Evolutionary conservation across 1,140 invertebrate species (phyloP).

Genomic region (Eurosta solidaginis): DNA sequence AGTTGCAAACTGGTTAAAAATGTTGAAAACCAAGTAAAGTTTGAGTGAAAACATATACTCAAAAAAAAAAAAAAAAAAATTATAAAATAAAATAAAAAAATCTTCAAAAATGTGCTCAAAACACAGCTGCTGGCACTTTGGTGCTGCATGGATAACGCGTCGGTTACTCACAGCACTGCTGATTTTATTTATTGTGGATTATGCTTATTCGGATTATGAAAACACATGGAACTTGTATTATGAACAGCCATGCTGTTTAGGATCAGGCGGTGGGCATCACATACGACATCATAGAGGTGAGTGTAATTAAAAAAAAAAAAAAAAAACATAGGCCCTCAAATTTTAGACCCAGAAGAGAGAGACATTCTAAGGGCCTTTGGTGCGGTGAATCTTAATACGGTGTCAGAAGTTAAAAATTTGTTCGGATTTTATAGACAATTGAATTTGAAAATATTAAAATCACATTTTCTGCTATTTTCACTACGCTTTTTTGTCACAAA

Average conservation of each 20-base stretch:
- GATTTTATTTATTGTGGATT: conserved; percentile 52
- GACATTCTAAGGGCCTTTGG: too few relatives aligned
- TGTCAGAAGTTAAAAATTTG: too few relatives aligned
- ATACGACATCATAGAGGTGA: conserved; percentile 67
- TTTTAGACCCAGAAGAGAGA: too few relatives aligned
- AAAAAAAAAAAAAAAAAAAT: not conserved
- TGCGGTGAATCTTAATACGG: too few relatives aligned
- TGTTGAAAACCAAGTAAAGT: not conserved
- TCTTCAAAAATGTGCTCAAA: conserved; percentile 28
- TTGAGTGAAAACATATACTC: not conserved
- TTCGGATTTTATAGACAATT: too few relatives aligned
- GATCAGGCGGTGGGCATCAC: conserved; percentile 62
- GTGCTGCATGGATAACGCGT: conserved; percentile 29
- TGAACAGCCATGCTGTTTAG: conserved; percentile 65
- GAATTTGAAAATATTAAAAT: too few relatives aligned
- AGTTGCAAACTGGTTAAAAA: not conserved
- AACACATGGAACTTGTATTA: conserved; percentile 68
- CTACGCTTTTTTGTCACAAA: too few relatives aligned
- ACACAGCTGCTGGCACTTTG: conserved; percentile 34
- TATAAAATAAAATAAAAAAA: not conserved
- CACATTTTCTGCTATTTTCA: too few relatives aligned
- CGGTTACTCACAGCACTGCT: conserved; percentile 41
- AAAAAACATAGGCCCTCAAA: not conserved
- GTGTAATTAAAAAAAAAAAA: conserved; percentile 32
- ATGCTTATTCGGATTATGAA: conserved; percentile 61